Evolutionary conservation across 2,888 invertebrate genomes (phyloP).

Genomic region (Rhamnusium bicolor): DNA sequence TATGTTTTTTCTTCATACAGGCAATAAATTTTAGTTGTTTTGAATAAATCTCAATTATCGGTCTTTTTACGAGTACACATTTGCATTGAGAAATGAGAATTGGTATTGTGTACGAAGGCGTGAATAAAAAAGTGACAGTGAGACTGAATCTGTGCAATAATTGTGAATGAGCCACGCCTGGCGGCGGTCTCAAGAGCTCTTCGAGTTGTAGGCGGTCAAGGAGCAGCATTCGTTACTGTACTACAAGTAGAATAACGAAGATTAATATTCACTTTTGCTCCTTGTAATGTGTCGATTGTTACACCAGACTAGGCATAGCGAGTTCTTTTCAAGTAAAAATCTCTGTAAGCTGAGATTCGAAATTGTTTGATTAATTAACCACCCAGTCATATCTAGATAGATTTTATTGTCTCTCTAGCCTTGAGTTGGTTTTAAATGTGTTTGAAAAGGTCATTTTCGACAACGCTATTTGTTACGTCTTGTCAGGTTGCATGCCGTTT

Average conservation of each 20-base stretch:
- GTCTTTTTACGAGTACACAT: conserved; percentile 50
- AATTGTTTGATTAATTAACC: conserved; percentile 13
- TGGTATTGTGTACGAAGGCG: conserved; percentile 38
- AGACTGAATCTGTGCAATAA: conserved; percentile 51
- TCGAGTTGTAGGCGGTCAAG: conserved; percentile 58
- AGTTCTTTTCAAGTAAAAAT: neutral
- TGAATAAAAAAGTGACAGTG: conserved; percentile 49
- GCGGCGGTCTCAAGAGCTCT: conserved; percentile 51
- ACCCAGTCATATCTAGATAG: neutral
- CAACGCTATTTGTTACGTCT: conserved; percentile 17
- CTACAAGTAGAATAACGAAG: conserved; percentile 64
- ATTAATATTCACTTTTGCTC: conserved; percentile 61
- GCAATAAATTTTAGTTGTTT: conserved; percentile 35
- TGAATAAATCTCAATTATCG: conserved; percentile 53
- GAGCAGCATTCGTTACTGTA: conserved; percentile 60
- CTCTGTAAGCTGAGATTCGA: conserved; percentile 8
- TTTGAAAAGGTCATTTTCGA: conserved; percentile 10
- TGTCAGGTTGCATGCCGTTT: neutral
- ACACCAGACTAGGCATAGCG: neutral
- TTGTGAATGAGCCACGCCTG: conserved; percentile 57
- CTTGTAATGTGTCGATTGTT: conserved; percentile 43
- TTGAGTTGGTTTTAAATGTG: neutral
- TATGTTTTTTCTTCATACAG: conserved; percentile 1
- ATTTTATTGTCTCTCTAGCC: conserved; percentile 1
- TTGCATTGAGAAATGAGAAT: conserved; percentile 52